Evolutionary conservation across 2,797 vertebrate species (phyloP), one percentile per base, ranked within the genome.

Genomic region (Gallinago solitaria): DNA sequence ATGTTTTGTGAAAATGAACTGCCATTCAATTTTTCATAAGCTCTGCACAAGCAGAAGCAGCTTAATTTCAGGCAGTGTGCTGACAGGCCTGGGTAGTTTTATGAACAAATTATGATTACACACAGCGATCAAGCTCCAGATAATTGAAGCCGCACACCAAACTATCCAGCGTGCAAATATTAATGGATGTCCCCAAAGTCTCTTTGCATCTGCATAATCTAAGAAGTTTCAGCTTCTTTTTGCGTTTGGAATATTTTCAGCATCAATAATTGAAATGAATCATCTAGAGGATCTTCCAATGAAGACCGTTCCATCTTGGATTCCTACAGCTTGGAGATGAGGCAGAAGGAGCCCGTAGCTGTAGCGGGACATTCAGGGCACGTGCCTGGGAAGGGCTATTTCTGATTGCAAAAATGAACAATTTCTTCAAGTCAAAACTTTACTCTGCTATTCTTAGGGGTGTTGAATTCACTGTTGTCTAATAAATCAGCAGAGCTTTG

Each of bases 1-100:
- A 97, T 98, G 96, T 98, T 98, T 98, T 96, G 96, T 97, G 97
- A 96, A 98, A 98, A 98, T 98, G 95, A 98, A 97, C 98, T 98
- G 98, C 97, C 98, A 98, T 97, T 98, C 97, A 98, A 95, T 97
- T 97, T 98, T 97, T 97, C 97, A 97, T 98, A 97, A 98, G 93
- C 94, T 92, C 96, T 85, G 94, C 79, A 93, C 70, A 97, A 92
- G 96, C 93, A 96, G 95, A 94, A 96, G 92, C n/a, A 85, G 89
- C 95, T 97, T 95, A 89, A 98, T 99, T 98, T 98, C 98, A 98
- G 97, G 95, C 92, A 89, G 83, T 93, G 87, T 95, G 97, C 96
- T 97, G 97, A 98, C 97, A 98, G 97, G 92, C 94, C 97, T 96
- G 97, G 91, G 47, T 97, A 95, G 96, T 97, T 97, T 97, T 96